Evolutionary conservation across 2,113 vertebrate species (phyloP), one percentile per base, ranked within the genome.

Genomic region (Seriola quinqueradiata): DNA sequence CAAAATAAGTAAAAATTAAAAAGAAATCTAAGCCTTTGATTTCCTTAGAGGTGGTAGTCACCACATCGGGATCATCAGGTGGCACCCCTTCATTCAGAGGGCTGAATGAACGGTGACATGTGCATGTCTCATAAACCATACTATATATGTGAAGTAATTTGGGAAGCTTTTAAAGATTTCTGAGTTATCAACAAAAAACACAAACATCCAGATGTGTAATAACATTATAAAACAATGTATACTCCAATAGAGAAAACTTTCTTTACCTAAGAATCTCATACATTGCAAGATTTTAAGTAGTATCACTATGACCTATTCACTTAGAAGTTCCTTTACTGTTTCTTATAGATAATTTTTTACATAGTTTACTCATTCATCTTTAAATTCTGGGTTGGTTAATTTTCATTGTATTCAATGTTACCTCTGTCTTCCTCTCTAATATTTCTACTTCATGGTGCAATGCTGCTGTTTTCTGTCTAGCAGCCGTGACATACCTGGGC

Each of bases 401-500:
- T 79, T 81, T 42, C 25, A 84, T 81, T 74, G 73, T 19, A 55
- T 13, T 70, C 77, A 65, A 57, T 74, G 46, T 69, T 70, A 66
- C 55, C 55, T 63, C 74, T 48, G 64, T 71, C 75, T 76, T 72
- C 68, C 28, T 74, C 70, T 64, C 8, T 82, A 81, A 89, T 68
- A 69, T 78, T 70, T 84, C 80, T 28, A 77, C 63, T 86, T 83
- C 87, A 74, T 74, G 86, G 80, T 66, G 88, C 80, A 78, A 9
- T 67, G 77, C 70, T 23, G 75, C 77, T 70, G 77, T 93, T 88
- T 86, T 77, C 17, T 28, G 67, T 71, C 58, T 70, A 60, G 70
- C 57, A 69, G 63, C 77, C 82, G 54, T 84, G 64, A 85, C 88
- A 85, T 63, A 90, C 92, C 89, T 91, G 83, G 60, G 72, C 82